Percentiles rank a stretch among this genome's conserved stretches.
Evolutionary conservation across 2,797 vertebrate genomes (phyloP).

Genomic region (Poecilia picta): DNA sequence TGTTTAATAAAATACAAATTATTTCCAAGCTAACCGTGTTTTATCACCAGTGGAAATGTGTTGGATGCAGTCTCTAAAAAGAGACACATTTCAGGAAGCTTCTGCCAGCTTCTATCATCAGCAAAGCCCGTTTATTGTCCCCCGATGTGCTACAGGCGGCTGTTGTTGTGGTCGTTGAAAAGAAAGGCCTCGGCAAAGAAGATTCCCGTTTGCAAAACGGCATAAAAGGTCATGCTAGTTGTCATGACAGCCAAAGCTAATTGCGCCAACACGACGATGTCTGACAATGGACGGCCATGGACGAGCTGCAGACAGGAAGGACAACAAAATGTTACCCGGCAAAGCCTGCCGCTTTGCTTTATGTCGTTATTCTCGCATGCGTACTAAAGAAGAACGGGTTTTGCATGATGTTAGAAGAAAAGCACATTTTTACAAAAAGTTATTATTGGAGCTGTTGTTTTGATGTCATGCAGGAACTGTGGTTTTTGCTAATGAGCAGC

Average conservation of each 20-base stretch:
- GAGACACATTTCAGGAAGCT: neutral
- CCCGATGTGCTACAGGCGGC: conserved; percentile 11
- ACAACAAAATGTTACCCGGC: conserved; percentile 30
- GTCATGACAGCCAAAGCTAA: conserved; percentile 62
- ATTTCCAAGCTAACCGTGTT: conserved; percentile 6
- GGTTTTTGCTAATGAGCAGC: conserved; percentile 67
- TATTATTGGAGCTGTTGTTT: conserved; percentile 47
- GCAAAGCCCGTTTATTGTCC: neutral
- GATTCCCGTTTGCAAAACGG: conserved; percentile 48
- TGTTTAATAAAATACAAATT: neutral
- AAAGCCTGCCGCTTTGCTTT: neutral
- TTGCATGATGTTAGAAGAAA: neutral
- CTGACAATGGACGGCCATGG: conserved; percentile 39
- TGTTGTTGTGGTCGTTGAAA: conserved; percentile 29
- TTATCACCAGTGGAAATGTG: conserved; percentile 6
- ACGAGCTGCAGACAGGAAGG: conserved; percentile 31
- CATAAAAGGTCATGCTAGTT: conserved; percentile 64
- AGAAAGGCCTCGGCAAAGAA: conserved; percentile 43
- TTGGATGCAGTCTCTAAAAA: neutral
- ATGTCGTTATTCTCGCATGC: neutral
- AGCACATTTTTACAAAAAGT: neutral
- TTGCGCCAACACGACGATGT: conserved; percentile 37
- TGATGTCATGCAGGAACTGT: conserved; percentile 49
- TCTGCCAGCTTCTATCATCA: neutral
- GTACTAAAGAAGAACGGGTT: neutral